Base-by-base conservation (phyloP, 1,140 invertebrate genomes). In the Episyrphus balteatus region DNA sequence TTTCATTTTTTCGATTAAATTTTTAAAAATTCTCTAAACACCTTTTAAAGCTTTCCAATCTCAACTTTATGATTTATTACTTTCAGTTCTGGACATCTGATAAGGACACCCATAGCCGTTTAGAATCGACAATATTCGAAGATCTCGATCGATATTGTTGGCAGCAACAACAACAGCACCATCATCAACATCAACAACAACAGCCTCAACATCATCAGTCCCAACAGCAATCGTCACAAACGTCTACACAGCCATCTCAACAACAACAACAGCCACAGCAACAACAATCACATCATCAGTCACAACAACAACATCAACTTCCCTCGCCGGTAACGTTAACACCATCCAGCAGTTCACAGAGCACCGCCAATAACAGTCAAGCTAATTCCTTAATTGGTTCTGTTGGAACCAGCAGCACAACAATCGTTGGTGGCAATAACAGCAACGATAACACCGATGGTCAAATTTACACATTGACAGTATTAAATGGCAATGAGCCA, bases 91-190 rank as follows among this genome's bases (percentile, higher is more conserved):
- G 83, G 84, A 78, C 76, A 52, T 73, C 77, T 12, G 81, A 82
- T 51, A 81, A 84, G 67, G 73, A 83, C 66, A 69, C 79, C 52
- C 31, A 46, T 43, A 72, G 80, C 60, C 66, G 81, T 59, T 66
- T 85, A 58, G 78, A 87, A 70, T 74, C 77, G 17, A 75, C 80
- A 30, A 81, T 87, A 43, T 69, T 88, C 51, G 85, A 87, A 64
- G 85, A 87, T 61, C 72, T 87, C 30, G 86, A 86, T 62, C 84
- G 84, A 55, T 85, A 81, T 64, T 86, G 82, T 55, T 88, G 85
- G 85, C 79, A 72, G 46, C 76, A 77, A 62, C 75, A 79, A 40
- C 71, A 70, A 41, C 21, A 74, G 77, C 46, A 71, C 73, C n/a
- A 62, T 5, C 71, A 55, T 62, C 70, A 21, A 72, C 68, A 54